Base-by-base conservation (phyloP, 2,797 vertebrate genomes). In the Bufotes viridis region DNA sequence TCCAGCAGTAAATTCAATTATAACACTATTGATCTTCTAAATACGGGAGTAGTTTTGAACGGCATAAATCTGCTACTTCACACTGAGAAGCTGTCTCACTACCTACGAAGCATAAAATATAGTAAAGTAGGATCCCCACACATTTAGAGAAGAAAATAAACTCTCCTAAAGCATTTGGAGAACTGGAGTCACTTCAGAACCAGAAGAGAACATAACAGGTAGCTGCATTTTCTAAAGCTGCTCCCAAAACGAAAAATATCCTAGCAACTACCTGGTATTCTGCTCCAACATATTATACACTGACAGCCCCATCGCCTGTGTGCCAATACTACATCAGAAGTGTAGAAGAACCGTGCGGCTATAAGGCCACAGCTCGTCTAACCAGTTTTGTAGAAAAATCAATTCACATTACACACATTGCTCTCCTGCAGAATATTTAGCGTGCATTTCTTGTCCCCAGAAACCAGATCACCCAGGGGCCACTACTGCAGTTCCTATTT, bases 21-120 rank as follows among this genome's bases (percentile, higher is more conserved):
- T 7, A 82, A 57, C 22, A 82, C 11, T 87, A 87, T 87, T 82
- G 86, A 87, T 87, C 80, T 57, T 34, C 13, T 82, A 82, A 87
- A 87, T 75, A 81, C 86, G 20, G n/a, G 8, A 72, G 53, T 74
- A 24, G 53, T 74, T 74, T 3, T 63, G 49, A 86, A 63, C 70
- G 53, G 80, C 61, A 57, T 83, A 75, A 69, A 78, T 87, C 81
- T 58, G 61, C 72, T 20, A 53, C 74, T 29, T 57, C 20, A 65
- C 67, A 65, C 34, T 51, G 79, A 87, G 67, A 74, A 75, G 80
- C 42, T 20, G 69, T 55, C 80, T 63, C 26, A 11, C 67, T 72
- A n/a, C 49, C 79, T 55, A 42, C 13, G 11, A 63, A 61, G 72
- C 55, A 75, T 67, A 63, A 82, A 87, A 76, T 74, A 63, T 42